Conservation (phyloP, 2,113 vertebrate species). For the Onychorhynchus coronatus region DNA sequence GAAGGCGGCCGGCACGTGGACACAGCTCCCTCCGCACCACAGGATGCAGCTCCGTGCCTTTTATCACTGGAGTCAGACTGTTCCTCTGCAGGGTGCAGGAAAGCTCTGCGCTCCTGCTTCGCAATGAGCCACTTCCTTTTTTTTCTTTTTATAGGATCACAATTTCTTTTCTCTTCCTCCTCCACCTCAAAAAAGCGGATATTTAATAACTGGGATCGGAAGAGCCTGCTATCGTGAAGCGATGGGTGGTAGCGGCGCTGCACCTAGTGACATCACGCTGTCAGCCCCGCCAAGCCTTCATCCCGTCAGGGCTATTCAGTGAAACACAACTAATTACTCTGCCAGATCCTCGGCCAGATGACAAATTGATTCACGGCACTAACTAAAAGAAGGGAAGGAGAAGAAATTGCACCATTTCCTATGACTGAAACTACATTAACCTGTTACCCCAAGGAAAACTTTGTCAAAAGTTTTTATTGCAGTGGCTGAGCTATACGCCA, state of each 20-base stretch:
- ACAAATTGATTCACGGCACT: constrained; percentile 53
- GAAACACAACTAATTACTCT: constrained; percentile 28
- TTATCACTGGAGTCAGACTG: constrained; percentile 30
- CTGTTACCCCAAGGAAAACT: constrained; percentile 53
- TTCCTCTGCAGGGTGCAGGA: neutral
- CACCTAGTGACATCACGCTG: constrained; percentile 24
- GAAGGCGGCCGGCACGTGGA: accelerated
- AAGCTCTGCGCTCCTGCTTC: neutral
- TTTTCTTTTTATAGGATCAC: constrained; percentile 22
- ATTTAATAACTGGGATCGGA: constrained; percentile 36
- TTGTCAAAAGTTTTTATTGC: constrained; percentile 4
- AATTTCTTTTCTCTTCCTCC: constrained; percentile 51
- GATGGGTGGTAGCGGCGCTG: constrained; percentile 29
- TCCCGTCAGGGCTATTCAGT: constrained; percentile 2
- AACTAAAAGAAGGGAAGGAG: constrained; percentile 23
- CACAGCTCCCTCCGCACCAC: neutral
- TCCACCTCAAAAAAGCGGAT: constrained; percentile 49
- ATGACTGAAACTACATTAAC: constrained; percentile 46
- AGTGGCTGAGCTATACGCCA: neutral
- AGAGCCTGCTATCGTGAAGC: constrained; percentile 1
- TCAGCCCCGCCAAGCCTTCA: neutral
- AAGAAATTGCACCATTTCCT: constrained; percentile 55
- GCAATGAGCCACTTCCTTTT: constrained; percentile 31
- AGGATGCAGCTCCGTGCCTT: neutral
- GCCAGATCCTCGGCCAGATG: constrained; percentile 29